Conservation (phyloP, 2,888 invertebrate genomes). For the Siphlonurus alternatus region DNA sequence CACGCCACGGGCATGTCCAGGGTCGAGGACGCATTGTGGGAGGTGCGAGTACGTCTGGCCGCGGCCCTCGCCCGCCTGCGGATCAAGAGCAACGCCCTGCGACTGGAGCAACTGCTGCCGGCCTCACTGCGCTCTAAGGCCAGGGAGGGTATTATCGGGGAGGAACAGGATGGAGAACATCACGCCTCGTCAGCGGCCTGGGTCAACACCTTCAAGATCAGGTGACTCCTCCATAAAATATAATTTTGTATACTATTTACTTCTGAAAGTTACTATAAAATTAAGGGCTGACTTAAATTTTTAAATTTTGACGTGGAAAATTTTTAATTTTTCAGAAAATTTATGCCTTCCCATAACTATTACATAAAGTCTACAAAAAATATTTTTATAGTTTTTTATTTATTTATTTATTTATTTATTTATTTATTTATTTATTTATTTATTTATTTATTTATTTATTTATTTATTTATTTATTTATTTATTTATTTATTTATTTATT, state of each 20-base stretch:
- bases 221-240: no score
- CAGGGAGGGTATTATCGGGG: conserved; percentile 18
- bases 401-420: neutral
- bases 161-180: conserved; percentile 44
- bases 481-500: neutral
- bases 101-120: conserved; percentile 48
- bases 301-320: neutral
- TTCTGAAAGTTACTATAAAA: no score
- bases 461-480: neutral
- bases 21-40: conserved; percentile 45
- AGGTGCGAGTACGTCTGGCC: conserved; percentile 47
- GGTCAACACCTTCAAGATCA: conserved; percentile 58
- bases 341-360: neutral
- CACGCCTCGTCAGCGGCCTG: conserved; percentile 48
- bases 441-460: neutral
- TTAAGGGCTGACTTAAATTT: no score
- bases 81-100: conserved; percentile 53
- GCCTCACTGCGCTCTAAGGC: conserved; percentile 36
- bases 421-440: neutral
- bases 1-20: conserved; percentile 19
- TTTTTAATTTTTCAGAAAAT: neutral
- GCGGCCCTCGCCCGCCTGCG: conserved; percentile 60
- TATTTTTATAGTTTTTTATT: neutral
- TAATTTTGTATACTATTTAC: no score
- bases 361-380: neutral